Conservation (phyloP, 2,113 vertebrate species). For the Oriolus oriolus region DNA sequence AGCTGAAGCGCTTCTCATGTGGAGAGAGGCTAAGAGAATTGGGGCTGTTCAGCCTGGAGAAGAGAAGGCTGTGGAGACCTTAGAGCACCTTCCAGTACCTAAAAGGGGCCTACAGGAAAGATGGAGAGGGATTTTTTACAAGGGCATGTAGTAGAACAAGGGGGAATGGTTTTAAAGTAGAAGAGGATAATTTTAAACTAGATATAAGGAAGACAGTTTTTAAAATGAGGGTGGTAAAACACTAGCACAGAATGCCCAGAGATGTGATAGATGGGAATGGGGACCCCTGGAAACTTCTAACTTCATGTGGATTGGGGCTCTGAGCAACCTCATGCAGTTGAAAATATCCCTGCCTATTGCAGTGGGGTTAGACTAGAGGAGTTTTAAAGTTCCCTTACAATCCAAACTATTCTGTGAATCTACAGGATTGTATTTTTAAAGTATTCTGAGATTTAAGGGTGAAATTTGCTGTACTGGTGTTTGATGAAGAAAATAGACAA, state of each 20-base stretch:
- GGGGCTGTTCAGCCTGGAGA: not conserved
- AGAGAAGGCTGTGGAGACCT: not conserved
- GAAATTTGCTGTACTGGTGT: not conserved
- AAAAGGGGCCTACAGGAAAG: not conserved
- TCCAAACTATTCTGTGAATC: not conserved
- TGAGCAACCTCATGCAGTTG: not conserved
- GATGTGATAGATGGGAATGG: not conserved
- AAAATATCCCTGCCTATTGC: not conserved
- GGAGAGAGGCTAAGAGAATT: not conserved
- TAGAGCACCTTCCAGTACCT: not conserved
- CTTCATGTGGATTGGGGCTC: not conserved
- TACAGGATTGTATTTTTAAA: not conserved
- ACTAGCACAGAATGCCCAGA: not conserved
- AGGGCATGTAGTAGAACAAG: not conserved
- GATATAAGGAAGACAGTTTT: not conserved
- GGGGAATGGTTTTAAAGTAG: not conserved
- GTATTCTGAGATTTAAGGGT: not conserved
- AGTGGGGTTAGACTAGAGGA: not conserved
- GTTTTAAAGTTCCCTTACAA: not conserved
- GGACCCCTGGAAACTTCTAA: not conserved
- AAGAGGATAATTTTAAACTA: not conserved
- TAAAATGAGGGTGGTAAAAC: rapidly evolving
- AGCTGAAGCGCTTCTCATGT: not conserved
- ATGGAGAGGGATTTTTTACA: not conserved
- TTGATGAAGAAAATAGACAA: not conserved